Percentiles rank a stretch among this genome's conserved stretches.
phyloP scores from a whole-genome alignment of 2,113 vertebrate genomes.

The Sclerurus mexicanus region DNA sequence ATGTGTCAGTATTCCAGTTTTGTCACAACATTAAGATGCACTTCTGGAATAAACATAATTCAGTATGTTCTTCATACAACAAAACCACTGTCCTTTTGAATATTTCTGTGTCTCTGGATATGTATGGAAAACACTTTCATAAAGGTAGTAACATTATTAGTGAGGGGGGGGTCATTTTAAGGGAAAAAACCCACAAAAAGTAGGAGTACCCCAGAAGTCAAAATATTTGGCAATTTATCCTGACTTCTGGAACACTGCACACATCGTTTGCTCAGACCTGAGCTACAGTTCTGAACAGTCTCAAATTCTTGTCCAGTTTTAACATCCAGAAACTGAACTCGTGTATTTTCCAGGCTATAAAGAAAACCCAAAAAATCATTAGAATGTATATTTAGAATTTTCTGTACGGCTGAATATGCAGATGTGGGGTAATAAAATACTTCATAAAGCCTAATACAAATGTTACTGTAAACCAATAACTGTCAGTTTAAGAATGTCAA shows the following conservation, averaged over 20 bases:
- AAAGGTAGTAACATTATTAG: background rate
- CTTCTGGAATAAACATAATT: background rate
- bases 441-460: background rate
- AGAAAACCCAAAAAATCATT: background rate
- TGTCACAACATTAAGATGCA: background rate
- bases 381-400: background rate
- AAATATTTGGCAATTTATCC: background rate
- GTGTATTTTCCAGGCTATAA: background rate
- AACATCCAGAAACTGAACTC: background rate
- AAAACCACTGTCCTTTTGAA: background rate
- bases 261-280: background rate
- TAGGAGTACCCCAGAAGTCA: background rate
- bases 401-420: background rate
- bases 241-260: background rate
- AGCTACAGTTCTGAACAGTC: background rate
- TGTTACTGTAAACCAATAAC: slow-evolving; percentile 22
- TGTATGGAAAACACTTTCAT: background rate
- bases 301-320: background rate
- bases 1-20: background rate
- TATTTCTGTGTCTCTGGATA: background rate
- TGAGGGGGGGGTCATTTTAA: background rate
- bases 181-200: background rate
- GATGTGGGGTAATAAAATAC: background rate
- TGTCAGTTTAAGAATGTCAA: slow-evolving; percentile 38
- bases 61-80: background rate